Base-by-base conservation (phyloP, 2,797 vertebrate species). In the Simalia tracyae region DNA sequence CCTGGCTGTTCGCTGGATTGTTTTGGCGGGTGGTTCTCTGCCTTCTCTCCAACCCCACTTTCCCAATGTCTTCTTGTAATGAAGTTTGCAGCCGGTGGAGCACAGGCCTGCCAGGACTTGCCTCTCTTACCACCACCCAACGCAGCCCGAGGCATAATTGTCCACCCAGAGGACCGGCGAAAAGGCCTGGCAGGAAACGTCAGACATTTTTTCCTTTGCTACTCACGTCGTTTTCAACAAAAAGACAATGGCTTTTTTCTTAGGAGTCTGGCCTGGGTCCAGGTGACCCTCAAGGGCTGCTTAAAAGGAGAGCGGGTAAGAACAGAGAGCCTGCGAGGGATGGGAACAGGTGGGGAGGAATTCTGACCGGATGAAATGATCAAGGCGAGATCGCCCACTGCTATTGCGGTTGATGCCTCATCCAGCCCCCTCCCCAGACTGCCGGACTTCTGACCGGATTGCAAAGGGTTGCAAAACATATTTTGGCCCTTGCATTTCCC, bases 171-270 rank as follows among this genome's bases (percentile, higher is more conserved):
- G 84, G 88, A 60, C 81, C 17, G 1, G 89, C 56, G 36, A 63
- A n/a, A 66, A 63, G 3, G 61, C 61, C 91, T 90, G 85, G 92
- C 92, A 92, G 89, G 66, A 90, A 84, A 31, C 89, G 0, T n/a
- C 66, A 64, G 59, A 11, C 92, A 92, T 92, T 87, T 84, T 92
- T 92, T 90, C 89, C 92, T 57, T 59, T 19, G 57, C 85, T 36
- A 64, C 56, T 92, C 92, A 92, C 46, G 89, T 63, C 66, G 1
- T 31, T 76, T 90, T 81, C 66, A 54, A 87, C 63, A 36, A 86
- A 87, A 92, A 81, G 84, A 81, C 66, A 63, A 92, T 81, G 1
- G 0, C 8, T 15, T 17, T 14, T 50, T 28, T 59, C 63, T 85
- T 68, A 17, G 17, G 76, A 61, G 4, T 1, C 42, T 57, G 57